Evolutionary conservation across 2,797 vertebrate genomes (phyloP), one percentile per base, ranked within the genome.

Genomic region (Rhinella marina): DNA sequence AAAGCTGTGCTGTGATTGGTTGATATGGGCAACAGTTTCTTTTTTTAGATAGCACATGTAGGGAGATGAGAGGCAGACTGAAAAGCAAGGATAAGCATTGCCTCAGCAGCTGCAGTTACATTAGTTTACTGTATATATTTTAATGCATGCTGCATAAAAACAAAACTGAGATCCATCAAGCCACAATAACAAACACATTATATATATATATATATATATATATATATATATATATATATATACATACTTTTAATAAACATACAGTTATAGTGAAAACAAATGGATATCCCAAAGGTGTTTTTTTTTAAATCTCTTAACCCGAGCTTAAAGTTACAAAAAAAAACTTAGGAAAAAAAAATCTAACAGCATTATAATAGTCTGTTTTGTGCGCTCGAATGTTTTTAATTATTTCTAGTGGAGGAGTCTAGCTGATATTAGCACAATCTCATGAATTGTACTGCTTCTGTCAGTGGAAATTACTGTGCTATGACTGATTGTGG

Each of bases 371-470:
- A 75, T 59, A 75, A 75, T 61, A n/a, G 68, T 61, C 56, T 48
- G 52, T 61, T 75, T 57, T 75, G 68, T 54, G 75, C 23, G 75
- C 75, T 77, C 50, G 32, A 70, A 50, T 73, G 23, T 32, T 75
- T 73, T 84, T 84, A 48, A 84, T 77, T 77, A 77, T 62, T 77
- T 85, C 62, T 62, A 27, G 73, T 66, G 72, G 25, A 61, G 82
- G 52, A 41, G 81, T 76, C 61, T 11, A 19, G 70, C 64, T 83
- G 72, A 54, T 77, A 61, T 62, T 27, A 66, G 50, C 57, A 68
- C 23, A 77, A 19, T 78, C 72, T 56, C 27, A 19, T 61, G 41
- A 56, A 68, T 54, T 29, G 27, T 76, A 27, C 70, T 59, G 68
- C 48, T 56, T 21, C 16, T 54, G 70, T 57, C 79, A 87, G 23